Evolutionary conservation across 2,888 invertebrate genomes (phyloP).

Genomic region (Phortica okadai): DNA sequence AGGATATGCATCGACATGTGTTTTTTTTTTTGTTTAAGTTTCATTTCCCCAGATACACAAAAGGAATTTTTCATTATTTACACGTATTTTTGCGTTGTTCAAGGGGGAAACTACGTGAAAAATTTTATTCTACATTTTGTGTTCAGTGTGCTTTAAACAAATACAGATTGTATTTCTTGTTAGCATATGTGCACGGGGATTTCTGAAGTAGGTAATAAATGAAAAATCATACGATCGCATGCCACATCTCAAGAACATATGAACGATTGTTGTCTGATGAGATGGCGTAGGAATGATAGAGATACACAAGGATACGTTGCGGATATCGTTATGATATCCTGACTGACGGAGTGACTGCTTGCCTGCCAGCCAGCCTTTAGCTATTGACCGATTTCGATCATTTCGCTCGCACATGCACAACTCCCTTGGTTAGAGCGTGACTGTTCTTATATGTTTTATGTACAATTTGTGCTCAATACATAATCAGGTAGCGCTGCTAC

Average conservation of each 20-base stretch:
- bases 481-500: background rate
- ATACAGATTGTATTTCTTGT: constrained; percentile 1
- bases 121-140: background rate
- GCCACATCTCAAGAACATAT: no score
- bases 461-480: background rate
- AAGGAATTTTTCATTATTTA: constrained; percentile 16
- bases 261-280: background rate
- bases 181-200: constrained; percentile 29
- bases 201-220: background rate
- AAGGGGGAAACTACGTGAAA: constrained; percentile 27
- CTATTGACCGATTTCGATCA: constrained; percentile 40
- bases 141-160: background rate
- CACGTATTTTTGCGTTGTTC: constrained; percentile 12
- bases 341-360: background rate
- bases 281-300: background rate
- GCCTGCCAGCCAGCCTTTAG: background rate
- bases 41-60: background rate
- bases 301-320: background rate
- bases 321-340: background rate
- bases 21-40: constrained; percentile 6
- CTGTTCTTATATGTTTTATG: background rate
- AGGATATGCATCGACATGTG: constrained; percentile 31
- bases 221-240: background rate
- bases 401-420: background rate
- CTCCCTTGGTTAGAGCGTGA: background rate